phyloP scores from a whole-genome alignment of 2,113 vertebrate species.

The Tympanuchus pallidicinctus region DNA sequence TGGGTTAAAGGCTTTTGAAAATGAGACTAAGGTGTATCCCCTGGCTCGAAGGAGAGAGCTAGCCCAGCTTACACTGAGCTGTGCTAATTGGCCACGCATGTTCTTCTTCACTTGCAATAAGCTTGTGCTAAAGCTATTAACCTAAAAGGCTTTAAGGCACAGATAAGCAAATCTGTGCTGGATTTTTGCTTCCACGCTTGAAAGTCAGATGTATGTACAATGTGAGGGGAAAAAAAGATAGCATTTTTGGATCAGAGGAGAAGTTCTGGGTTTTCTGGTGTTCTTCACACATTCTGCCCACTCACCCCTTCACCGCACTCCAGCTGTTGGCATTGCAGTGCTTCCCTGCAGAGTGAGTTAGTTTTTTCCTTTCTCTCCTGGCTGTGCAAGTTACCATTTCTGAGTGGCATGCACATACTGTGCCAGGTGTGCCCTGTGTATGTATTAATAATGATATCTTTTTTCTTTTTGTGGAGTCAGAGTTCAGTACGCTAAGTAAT shows the following conservation, averaged over 20 bases:
- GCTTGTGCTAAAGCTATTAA: neutral
- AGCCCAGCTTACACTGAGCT: neutral
- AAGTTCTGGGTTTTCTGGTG: neutral
- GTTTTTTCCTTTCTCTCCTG: neutral
- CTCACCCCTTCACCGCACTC: too few species aligned
- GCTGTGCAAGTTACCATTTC: neutral
- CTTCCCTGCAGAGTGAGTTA: neutral
- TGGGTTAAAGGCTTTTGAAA: neutral
- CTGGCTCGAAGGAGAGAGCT: neutral
- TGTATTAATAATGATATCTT: neutral
- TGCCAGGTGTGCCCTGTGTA: neutral
- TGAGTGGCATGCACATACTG: rapidly evolving
- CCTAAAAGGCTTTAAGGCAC: neutral
- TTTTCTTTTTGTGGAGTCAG: neutral
- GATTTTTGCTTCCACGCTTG: neutral
- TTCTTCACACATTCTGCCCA: neutral
- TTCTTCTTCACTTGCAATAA: neutral
- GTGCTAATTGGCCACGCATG: rapidly evolving
- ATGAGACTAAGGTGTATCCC: neutral
- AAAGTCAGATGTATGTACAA: neutral
- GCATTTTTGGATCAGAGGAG: neutral
- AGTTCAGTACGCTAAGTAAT: neutral
- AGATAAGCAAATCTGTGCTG: neutral
- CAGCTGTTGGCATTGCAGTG: neutral
- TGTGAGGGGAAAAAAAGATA: neutral